Evolutionary conservation across 2,797 vertebrate genomes (phyloP).

Genomic region (Myiothlypis coronata): DNA sequence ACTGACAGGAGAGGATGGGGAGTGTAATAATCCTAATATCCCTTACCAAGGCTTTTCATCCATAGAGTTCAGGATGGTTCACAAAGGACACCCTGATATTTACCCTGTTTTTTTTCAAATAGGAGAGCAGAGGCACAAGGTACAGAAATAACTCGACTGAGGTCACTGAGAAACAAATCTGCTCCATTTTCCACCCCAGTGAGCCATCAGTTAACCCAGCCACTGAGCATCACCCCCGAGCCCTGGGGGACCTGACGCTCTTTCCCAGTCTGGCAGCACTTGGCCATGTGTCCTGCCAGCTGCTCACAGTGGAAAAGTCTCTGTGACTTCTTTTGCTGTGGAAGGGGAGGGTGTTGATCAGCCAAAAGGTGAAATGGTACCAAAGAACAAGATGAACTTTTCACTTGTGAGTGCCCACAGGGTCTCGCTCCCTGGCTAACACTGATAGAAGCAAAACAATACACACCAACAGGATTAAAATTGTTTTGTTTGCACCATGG

Average conservation of each 20-base stretch:
- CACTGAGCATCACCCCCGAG: not conserved
- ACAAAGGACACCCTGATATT: not conserved
- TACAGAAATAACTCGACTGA: not conserved
- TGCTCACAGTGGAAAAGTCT: not conserved
- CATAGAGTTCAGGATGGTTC: not conserved
- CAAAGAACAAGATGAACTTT: not conserved
- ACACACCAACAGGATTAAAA: not conserved
- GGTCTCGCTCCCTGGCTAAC: not conserved
- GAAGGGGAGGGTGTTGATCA: not conserved
- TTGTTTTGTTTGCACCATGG: not conserved
- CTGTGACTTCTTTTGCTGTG: not conserved
- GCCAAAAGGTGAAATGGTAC: not conserved
- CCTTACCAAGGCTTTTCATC: not conserved
- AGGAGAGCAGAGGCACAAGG: not conserved
- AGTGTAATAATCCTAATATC: not conserved
- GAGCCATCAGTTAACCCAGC: not conserved
- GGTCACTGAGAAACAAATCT: not conserved
- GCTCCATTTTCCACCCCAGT: not conserved
- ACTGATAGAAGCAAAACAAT: not conserved
- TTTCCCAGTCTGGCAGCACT: not conserved
- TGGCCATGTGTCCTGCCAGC: not conserved
- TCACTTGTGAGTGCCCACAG: not conserved
- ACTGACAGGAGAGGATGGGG: not conserved
- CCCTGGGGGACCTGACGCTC: not conserved
- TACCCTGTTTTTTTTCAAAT: not conserved